Evolutionary conservation across 2,113 vertebrate species (phyloP).

Genomic region (Miniopterus natalensis): DNA sequence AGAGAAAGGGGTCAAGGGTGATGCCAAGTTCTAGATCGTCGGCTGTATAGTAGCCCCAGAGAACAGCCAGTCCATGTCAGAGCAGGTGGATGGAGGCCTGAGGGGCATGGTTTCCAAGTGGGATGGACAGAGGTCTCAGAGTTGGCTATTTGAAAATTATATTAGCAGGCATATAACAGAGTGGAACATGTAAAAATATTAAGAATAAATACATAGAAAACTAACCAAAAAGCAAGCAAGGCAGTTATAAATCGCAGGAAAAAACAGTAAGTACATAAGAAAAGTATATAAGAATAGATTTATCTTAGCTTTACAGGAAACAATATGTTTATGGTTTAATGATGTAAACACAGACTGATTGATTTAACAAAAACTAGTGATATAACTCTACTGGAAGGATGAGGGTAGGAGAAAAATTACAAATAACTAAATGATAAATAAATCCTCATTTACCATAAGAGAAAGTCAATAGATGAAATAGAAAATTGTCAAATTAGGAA

Average conservation of each 20-base stretch:
- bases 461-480: background rate
- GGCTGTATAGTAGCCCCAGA: background rate
- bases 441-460: background rate
- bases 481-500: constrained; percentile 36
- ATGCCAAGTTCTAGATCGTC: background rate
- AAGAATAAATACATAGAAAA: constrained; percentile 17
- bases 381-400: background rate
- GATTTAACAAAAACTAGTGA: background rate
- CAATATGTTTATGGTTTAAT: background rate
- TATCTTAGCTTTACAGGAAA: background rate
- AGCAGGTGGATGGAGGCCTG: background rate
- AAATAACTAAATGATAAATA: constrained; percentile 46
- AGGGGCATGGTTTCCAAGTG: background rate
- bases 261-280: background rate
- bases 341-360: background rate
- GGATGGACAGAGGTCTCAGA: background rate
- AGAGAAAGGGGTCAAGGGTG: background rate
- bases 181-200: background rate
- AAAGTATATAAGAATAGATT: background rate
- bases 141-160: background rate
- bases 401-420: background rate
- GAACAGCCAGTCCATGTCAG: background rate
- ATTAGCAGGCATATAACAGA: background rate
- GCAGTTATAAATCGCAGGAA: background rate
- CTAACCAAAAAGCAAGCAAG: background rate